A percentile compares a stretch with the other conserved stretches of the same genome.
These are phyloP conservation scores for Acanthosepion pharaonis DNA, from an alignment of 2,888 invertebrate species.

Conservation along the genomic window DNA sequence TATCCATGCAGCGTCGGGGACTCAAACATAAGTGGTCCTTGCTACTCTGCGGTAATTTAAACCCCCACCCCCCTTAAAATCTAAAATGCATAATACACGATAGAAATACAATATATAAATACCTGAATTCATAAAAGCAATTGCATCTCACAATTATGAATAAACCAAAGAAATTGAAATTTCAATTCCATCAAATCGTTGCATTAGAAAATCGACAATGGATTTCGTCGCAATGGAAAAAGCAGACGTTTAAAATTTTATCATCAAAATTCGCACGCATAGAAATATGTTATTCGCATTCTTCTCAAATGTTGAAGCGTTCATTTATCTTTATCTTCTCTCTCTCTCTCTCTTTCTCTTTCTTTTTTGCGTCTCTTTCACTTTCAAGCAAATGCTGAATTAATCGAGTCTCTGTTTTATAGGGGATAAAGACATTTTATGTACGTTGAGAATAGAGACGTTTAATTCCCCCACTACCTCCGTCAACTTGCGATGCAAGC, in stretches of 20 bases:
- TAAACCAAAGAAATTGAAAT: not conserved
- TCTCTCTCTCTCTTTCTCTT: not conserved
- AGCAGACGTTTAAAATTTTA: not conserved
- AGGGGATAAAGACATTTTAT: not conserved
- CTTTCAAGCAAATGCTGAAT: not conserved
- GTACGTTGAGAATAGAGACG: not conserved
- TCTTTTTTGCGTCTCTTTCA: not conserved
- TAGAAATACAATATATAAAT: not conserved
- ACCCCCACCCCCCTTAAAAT: not conserved
- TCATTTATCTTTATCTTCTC: not conserved
- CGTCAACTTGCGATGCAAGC: not conserved
- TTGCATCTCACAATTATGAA: constrained; percentile 5
- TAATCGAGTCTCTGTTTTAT: not conserved
- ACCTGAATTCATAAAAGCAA: not conserved
- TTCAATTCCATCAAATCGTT: not conserved
- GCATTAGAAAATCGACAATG: constrained; percentile 33
- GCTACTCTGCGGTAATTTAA: no score
- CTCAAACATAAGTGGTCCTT: no score
- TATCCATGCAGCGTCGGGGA: not conserved
- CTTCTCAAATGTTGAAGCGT: not conserved
- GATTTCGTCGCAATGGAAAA: constrained; percentile 2
- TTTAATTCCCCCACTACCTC: not conserved
- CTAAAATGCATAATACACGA: not conserved
- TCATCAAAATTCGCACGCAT: not conserved
- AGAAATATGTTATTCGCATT: not conserved